Evolutionary conservation across 2,113 vertebrate genomes (phyloP).

Genomic region (Ctenodactylus gundi): DNA sequence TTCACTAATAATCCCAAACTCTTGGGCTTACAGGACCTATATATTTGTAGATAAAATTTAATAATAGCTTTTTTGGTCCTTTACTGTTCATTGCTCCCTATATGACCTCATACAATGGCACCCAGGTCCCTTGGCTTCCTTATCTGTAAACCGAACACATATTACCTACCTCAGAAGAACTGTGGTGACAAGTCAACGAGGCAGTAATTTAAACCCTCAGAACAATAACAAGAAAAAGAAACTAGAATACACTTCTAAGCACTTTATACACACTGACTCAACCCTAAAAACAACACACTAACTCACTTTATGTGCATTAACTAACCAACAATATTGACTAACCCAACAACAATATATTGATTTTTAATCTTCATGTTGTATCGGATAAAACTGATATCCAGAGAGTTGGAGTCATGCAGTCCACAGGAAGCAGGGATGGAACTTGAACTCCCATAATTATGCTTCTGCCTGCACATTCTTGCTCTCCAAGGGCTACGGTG

Average conservation of each 20-base stretch:
- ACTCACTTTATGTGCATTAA: not conserved
- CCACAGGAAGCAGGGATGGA: not conserved
- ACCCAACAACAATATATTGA: not conserved
- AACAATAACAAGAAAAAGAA: not conserved
- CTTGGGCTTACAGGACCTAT: not conserved
- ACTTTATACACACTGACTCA: not conserved
- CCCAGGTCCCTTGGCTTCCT: not conserved
- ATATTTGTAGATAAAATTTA: not conserved
- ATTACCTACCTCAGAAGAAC: not conserved
- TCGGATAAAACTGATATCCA: not conserved
- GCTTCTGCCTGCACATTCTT: not conserved
- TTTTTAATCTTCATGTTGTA: not conserved
- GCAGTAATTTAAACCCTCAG: not conserved
- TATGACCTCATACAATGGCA: not conserved
- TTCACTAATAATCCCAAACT: not conserved
- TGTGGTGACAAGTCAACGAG: not conserved
- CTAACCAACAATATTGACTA: not conserved
- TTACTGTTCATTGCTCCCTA: not conserved
- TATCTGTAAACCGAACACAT: not conserved
- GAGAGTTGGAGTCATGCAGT: not conserved
- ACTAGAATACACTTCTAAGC: not conserved
- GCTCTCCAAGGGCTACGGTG: accelerated
- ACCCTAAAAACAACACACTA: not conserved
- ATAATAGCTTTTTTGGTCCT: not conserved
- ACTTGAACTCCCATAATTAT: not conserved